phyloP scores from a whole-genome alignment of 2,113 vertebrate species.

The Catagonus wagneri region DNA sequence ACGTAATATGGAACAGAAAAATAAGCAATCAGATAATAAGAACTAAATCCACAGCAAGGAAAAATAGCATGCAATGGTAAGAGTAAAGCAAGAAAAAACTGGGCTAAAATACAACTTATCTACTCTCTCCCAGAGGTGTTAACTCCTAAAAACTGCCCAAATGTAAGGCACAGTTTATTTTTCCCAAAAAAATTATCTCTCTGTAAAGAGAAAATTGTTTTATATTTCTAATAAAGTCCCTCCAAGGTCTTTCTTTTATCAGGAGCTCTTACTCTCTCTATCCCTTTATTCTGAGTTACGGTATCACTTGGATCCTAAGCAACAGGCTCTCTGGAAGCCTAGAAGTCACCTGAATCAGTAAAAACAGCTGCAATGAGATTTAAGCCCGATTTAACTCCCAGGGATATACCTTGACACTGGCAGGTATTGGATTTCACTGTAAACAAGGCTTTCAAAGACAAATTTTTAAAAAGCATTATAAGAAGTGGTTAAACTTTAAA shows the following conservation, averaged over 20 bases:
- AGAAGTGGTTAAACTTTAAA: neutral
- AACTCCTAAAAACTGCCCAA: neutral
- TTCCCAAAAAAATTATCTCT: neutral
- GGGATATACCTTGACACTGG: neutral
- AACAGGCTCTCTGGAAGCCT: neutral
- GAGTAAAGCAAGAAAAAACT: neutral
- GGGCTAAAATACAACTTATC: neutral
- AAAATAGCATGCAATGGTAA: neutral
- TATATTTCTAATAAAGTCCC: neutral
- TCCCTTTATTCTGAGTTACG: neutral
- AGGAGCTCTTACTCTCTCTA: neutral
- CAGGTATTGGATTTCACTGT: neutral
- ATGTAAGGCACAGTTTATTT: neutral
- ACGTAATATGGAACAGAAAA: neutral
- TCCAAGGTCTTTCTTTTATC: neutral
- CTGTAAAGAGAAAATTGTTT: neutral
- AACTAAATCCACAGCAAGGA: neutral
- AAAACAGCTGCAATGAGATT: neutral
- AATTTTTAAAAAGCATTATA: slow-evolving; percentile 46
- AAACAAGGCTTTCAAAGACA: slow-evolving; percentile 36
- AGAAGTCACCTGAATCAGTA: neutral
- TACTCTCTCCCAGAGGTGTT: neutral
- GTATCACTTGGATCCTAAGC: neutral
- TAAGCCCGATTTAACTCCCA: neutral
- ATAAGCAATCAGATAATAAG: neutral